Conservation (phyloP, 2,888 invertebrate species). For the Frankliniella intonsa region DNA sequence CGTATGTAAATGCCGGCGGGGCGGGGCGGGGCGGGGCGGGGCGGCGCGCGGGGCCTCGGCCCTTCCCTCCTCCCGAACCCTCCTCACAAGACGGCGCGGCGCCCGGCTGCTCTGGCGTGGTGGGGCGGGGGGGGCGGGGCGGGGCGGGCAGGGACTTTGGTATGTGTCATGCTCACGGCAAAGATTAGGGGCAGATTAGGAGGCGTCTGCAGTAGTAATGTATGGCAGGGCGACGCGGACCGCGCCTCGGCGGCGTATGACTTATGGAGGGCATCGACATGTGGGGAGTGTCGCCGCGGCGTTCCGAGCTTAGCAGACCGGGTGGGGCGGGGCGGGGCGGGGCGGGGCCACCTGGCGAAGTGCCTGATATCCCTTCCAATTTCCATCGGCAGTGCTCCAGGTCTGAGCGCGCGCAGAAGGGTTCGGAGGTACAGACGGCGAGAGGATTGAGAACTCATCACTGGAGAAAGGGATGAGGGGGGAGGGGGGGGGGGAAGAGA, state of each 20-base stretch:
- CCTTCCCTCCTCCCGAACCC: neutral
- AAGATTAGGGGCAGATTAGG: slow-evolving; percentile 22
- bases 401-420: neutral
- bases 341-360: neutral
- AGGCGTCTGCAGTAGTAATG: neutral
- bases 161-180: slow-evolving; percentile 21
- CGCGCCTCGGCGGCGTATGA: too few relatives aligned
- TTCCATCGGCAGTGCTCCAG: neutral
- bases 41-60: neutral
- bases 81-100: neutral
- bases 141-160: neutral
- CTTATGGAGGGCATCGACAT: neutral
- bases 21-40: neutral
- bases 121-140: neutral
- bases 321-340: neutral
- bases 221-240: neutral
- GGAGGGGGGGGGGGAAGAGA: too few relatives aligned
- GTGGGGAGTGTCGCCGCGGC: neutral
- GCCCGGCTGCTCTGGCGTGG: neutral
- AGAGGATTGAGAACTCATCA: too few relatives aligned
- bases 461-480: too few relatives aligned
- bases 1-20: neutral
- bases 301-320: neutral
- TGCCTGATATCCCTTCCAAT: slow-evolving; percentile 6
- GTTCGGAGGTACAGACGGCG: neutral